Base-by-base conservation (phyloP, 1,140 invertebrate genomes). In the Aphelinus certus region DNA sequence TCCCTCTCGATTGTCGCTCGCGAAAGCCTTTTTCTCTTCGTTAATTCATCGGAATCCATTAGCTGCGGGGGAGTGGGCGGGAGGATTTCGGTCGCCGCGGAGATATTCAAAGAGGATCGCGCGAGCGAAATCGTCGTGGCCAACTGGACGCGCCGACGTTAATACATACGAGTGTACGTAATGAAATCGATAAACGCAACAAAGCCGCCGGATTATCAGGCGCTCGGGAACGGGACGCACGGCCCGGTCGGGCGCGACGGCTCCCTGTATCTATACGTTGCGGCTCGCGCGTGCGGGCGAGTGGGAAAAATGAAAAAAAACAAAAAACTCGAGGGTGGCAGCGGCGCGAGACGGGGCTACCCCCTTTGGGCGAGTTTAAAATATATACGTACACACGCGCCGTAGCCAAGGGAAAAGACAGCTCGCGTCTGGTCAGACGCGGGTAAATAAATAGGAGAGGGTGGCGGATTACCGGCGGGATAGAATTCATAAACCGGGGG, bases 401-500 rank as follows among this genome's bases (percentile, higher is more conserved):
- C 26, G 26, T 26, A 49, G 46, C 51, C 57, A 51, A 4, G 58
- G 6, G 42, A 26, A 49, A 63, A 73, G 70, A 70, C 65, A 76
- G 75, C 79, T 78, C 75, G 77, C 80, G 79, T 82, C 81, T 81
- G 80, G 71, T 81, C 77, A 75, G 71, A 80, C 73, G 76, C 58
- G 75, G 82, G 84, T 84, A 84, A 85, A 86, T 85, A 86, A 86
- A 86, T 82, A 85, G 83, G 51, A 79, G 80, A 80, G 82, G 51
- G 80, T 80, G 81, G 80, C 80, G 81, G 81, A 85, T 86, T 86
- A 85, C 85, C 51, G 51, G 0, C 4, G 51, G 51, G 84, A 87
- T 86, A 80, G 84, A 84, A 85, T 87, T 85, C 83, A 84, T 86
- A 86, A 84, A 79, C 79, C 79, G 76, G 80, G 79, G 82, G 81